A percentile compares a stretch with the other conserved stretches of the same genome.
These are phyloP conservation scores for Medauroidea extradentata DNA, from an alignment of 1,140 invertebrate species.

Conservation along the genomic window DNA sequence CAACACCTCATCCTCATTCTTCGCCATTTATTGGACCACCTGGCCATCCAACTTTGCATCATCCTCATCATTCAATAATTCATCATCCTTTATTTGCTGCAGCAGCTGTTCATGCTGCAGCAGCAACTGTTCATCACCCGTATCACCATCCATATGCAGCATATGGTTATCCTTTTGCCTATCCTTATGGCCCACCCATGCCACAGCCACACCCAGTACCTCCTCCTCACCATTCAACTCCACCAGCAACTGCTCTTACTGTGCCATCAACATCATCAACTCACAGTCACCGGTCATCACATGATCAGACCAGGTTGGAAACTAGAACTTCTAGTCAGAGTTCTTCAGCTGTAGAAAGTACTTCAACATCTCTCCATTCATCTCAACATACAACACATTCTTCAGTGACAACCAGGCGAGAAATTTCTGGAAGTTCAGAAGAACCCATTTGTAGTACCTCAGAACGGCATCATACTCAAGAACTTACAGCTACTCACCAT, in stretches of 20 bases:
- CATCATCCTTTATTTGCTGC: slow-evolving; percentile 60
- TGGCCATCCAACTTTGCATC: slow-evolving; percentile 32
- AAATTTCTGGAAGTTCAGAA: slow-evolving; percentile 5
- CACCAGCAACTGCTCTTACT: slow-evolving; percentile 6
- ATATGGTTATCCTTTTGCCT: slow-evolving; percentile 58
- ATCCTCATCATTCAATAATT: slow-evolving; percentile 60
- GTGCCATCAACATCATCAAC: background rate
- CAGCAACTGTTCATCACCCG: slow-evolving; percentile 34
- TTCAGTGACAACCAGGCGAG: slow-evolving; percentile 7
- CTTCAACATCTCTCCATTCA: slow-evolving; percentile 2
- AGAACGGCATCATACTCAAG: slow-evolving; percentile 52
- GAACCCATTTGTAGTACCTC: background rate
- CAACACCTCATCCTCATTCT: slow-evolving; percentile 10
- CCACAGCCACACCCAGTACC: slow-evolving; percentile 68
- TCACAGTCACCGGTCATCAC: slow-evolving; percentile 5
- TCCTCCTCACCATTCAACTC: slow-evolving; percentile 50
- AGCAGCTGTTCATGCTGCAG: slow-evolving; percentile 52
- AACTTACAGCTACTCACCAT: slow-evolving; percentile 56
- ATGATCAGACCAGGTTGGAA: slow-evolving; percentile 6
- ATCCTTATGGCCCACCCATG: slow-evolving; percentile 60
- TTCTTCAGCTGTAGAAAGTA: background rate
- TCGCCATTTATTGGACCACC: slow-evolving; percentile 11
- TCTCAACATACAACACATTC: slow-evolving; percentile 8
- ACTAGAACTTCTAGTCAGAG: background rate
- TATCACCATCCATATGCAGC: slow-evolving; percentile 65